Evolutionary conservation across 2,888 invertebrate genomes (phyloP).

Genomic region (Sipha maydis): DNA sequence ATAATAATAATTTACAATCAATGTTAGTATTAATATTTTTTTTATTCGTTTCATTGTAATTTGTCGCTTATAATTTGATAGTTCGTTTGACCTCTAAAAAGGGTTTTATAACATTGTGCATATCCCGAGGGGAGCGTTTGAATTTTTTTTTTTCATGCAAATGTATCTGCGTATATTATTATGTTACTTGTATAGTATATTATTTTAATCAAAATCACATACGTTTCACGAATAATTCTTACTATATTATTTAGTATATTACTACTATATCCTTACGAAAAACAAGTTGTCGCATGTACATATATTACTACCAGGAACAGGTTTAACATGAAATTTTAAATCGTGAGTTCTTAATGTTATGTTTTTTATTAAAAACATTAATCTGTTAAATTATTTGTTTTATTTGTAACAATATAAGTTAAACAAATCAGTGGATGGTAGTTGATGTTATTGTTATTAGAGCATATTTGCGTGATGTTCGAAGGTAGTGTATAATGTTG

Average conservation of each 20-base stretch:
- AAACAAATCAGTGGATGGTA: not conserved
- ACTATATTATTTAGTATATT: no score
- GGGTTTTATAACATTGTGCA: not conserved
- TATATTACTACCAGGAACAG: not conserved
- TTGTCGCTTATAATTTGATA: not conserved
- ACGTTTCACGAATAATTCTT: not conserved
- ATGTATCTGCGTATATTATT: not conserved
- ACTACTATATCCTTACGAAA: not conserved
- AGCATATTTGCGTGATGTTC: not conserved
- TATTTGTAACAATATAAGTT: not conserved
- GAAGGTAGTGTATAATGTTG: no score
- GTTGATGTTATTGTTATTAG: not conserved
- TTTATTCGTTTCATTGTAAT: not conserved
- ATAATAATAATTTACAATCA: not conserved
- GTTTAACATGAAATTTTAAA: not conserved
- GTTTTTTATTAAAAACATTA: not conserved
- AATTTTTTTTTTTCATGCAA: constrained; percentile 17
- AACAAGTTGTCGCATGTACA: not conserved
- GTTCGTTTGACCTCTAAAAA: constrained; percentile 34
- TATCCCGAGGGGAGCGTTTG: constrained; percentile 35
- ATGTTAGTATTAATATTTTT: constrained; percentile 16
- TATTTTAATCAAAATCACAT: not conserved
- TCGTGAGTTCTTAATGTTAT: not conserved
- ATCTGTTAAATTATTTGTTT: not conserved
- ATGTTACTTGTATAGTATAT: not conserved